Evolutionary conservation across 2,113 vertebrate genomes (phyloP).

Genomic region (Butorides virescens): DNA sequence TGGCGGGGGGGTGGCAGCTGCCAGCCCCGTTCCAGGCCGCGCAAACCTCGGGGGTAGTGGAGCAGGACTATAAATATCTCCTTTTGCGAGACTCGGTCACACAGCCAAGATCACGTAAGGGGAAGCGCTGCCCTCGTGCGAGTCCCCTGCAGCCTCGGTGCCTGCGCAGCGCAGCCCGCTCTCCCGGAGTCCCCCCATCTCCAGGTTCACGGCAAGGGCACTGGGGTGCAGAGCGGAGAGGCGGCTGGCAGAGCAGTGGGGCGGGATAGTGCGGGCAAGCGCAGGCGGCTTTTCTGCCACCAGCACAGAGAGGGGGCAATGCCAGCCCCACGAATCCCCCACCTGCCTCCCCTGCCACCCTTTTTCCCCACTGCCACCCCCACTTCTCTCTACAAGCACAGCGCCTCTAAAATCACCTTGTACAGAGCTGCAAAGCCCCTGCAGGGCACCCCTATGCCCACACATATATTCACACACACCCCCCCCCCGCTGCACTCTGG

Average conservation of each 20-base stretch:
- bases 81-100: neutral
- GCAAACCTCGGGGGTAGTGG: neutral
- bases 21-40: neutral
- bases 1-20: neutral
- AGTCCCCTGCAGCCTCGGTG: neutral
- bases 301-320: neutral
- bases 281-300: neutral
- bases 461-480: neutral
- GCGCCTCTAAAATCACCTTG: neutral
- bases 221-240: neutral
- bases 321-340: neutral
- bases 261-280: neutral
- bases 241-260: neutral
- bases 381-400: neutral
- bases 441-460: neutral
- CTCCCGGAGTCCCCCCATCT: neutral
- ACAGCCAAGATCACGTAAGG: neutral
- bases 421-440: neutral
- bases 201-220: neutral
- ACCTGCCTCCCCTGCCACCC: neutral
- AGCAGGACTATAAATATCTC: constrained; percentile 11
- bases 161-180: neutral
- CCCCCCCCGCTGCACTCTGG: neutral
- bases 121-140: neutral
- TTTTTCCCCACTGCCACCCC: neutral